A percentile compares a stretch with the other conserved stretches of the same genome.
These are phyloP conservation scores for Pectinophora gossypiella DNA, from an alignment of 1,140 invertebrate species.

Conservation along the genomic window DNA sequence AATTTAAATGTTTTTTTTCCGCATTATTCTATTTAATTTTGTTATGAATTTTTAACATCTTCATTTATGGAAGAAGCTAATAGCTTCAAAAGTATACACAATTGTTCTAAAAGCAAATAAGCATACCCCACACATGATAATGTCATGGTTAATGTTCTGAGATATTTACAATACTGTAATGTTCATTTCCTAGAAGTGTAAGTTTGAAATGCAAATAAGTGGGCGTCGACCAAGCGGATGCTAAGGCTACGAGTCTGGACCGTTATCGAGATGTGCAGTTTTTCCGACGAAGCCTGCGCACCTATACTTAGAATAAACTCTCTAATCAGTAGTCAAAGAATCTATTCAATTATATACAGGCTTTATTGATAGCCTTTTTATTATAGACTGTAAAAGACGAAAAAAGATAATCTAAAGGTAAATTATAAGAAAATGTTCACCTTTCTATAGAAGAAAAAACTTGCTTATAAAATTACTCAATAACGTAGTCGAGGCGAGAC, in stretches of 20 bases:
- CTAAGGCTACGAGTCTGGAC: neutral
- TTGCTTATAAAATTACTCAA: neutral
- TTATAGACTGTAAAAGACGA: too few species aligned
- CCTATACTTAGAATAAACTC: neutral
- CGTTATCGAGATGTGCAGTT: conserved; percentile 1
- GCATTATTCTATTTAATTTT: too few species aligned
- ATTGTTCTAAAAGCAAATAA: too few species aligned
- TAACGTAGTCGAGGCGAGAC: neutral
- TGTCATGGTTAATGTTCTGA: too few species aligned
- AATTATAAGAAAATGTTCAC: too few species aligned
- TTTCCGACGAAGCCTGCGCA: neutral
- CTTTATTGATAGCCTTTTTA: neutral
- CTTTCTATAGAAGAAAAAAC: too few species aligned
- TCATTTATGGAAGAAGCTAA: too few species aligned
- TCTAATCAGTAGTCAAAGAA: neutral
- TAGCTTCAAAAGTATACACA: too few species aligned
- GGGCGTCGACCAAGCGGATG: neutral
- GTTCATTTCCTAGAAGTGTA: neutral
- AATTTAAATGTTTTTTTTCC: too few species aligned
- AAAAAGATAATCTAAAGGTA: too few species aligned
- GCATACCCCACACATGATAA: too few species aligned
- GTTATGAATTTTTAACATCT: too few species aligned
- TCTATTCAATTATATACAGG: neutral
- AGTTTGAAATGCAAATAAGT: conserved; percentile 1
- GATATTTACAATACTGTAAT: neutral